Conservation (phyloP, 2,888 invertebrate species). For the Athripsodes cinereus region DNA sequence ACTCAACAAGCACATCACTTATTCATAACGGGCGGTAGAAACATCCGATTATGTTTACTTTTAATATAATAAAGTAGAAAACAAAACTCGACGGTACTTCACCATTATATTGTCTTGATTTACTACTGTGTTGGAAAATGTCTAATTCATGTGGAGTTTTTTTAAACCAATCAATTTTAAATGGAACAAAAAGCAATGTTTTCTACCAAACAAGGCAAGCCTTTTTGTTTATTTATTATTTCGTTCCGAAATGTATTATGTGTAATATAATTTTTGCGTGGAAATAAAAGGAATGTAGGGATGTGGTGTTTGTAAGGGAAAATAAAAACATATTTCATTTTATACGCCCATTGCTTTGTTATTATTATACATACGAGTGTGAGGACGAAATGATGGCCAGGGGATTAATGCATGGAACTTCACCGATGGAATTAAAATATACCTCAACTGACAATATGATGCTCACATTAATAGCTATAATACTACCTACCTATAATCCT, state of each 20-base stretch:
- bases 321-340: constrained; percentile 1
- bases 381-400: neutral
- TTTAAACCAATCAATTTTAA: constrained; percentile 1
- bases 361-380: neutral
- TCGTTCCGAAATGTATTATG: neutral
- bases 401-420: neutral
- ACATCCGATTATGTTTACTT: neutral
- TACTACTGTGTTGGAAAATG: neutral
- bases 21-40: neutral
- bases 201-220: neutral
- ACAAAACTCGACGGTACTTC: neutral
- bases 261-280: neutral
- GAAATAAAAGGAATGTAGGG: neutral
- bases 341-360: neutral
- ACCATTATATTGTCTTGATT: neutral
- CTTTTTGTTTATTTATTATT: neutral
- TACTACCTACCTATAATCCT: too few species aligned
- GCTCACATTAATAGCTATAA: too few species aligned
- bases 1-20: too few species aligned
- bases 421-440: neutral
- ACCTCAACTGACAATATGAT: too few species aligned
- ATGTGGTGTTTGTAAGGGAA: neutral
- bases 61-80: neutral
- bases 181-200: neutral
- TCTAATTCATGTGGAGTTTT: neutral